These are phyloP conservation scores for Philonicus albiceps DNA, from an alignment of 2,888 invertebrate species.

Conservation along the genomic window DNA sequence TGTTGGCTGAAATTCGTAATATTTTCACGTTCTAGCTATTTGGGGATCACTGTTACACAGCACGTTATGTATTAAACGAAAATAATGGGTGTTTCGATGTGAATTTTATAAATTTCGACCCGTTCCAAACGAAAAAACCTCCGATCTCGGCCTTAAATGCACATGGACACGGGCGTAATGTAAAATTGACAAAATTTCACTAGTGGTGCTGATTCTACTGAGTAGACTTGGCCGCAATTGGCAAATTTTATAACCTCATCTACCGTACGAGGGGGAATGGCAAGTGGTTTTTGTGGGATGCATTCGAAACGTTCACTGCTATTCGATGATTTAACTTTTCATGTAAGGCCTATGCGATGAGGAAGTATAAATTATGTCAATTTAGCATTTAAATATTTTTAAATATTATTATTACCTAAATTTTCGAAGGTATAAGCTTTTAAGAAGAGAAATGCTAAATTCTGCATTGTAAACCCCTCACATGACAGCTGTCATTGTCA, in stretches of 20 bases:
- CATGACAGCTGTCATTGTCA: background rate
- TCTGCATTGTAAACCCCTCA: background rate
- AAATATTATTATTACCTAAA: background rate
- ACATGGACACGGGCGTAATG: constrained; percentile 47
- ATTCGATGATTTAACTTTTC: background rate
- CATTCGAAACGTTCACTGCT: background rate
- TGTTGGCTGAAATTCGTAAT: background rate
- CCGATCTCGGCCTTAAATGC: constrained; percentile 38
- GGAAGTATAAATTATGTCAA: background rate
- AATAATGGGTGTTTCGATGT: background rate
- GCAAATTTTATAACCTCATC: background rate
- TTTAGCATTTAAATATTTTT: no score
- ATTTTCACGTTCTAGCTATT: background rate
- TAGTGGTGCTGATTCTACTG: background rate
- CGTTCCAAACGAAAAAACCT: background rate
- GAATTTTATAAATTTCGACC: constrained; percentile 1
- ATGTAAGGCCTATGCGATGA: background rate
- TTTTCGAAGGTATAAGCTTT: background rate
- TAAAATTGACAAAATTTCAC: constrained; percentile 40
- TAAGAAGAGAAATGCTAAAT: background rate
- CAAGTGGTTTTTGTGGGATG: background rate
- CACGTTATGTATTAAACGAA: background rate
- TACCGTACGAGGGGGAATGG: background rate
- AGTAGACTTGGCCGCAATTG: background rate
- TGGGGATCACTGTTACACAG: background rate